phyloP scores from a whole-genome alignment of 53 echinoderm and acorn worm species.

The Luidia sarsii region DNA sequence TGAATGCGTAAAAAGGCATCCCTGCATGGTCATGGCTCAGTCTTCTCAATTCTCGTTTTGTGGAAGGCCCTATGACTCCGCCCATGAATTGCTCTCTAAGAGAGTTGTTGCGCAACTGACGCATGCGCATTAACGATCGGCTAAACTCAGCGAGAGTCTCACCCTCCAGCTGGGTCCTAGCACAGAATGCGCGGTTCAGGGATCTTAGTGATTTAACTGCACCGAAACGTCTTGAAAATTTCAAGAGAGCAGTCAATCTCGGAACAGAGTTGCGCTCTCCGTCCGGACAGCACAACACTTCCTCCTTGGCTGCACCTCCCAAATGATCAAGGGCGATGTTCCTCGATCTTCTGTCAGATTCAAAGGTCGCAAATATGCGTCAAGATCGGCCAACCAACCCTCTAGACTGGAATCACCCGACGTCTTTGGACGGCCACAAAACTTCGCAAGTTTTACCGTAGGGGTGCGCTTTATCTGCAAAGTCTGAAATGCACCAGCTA shows the following conservation, averaged over 20 bases:
- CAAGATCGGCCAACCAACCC: conserved; percentile 47
- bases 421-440: conserved; percentile 16
- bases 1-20: not conserved
- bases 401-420: conserved; percentile 20
- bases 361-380: too few relatives aligned
- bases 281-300: conserved; percentile 28
- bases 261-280: not conserved
- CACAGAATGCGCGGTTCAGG: conserved; percentile 20
- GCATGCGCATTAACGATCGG: conserved; percentile 29
- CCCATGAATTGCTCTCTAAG: conserved; percentile 31
- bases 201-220: conserved; percentile 25
- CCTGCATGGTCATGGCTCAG: conserved; percentile 11
- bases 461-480: conserved; percentile 27
- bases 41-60: conserved; percentile 11
- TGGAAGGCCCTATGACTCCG: conserved; percentile 28
- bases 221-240: conserved; percentile 29
- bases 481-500: conserved; percentile 9
- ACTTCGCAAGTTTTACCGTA: not conserved
- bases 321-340: conserved; percentile 36
- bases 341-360: not conserved
- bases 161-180: conserved; percentile 31
- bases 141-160: conserved; percentile 43
- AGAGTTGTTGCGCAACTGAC: not conserved
- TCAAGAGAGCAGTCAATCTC: conserved; percentile 13
- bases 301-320: conserved; percentile 39